phyloP scores from a whole-genome alignment of 2,113 vertebrate genomes.

The Colistium nudipinnis region DNA sequence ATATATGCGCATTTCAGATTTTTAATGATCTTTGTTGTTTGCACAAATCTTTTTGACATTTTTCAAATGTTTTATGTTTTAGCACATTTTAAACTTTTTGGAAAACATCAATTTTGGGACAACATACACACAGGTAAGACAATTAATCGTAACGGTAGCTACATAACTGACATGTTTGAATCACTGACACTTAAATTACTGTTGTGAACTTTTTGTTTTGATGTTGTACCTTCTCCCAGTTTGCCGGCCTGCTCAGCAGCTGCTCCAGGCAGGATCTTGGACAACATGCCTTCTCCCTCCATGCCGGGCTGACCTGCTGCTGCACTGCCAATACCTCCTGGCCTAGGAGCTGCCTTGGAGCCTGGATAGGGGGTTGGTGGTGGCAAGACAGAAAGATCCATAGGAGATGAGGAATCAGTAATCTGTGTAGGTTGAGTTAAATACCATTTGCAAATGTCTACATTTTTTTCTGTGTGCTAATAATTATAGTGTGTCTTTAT shows the following conservation, averaged over 20 bases:
- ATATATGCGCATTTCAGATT: too few relatives aligned
- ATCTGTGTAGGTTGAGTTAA: neutral
- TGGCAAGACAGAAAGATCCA: neutral
- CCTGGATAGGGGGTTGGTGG: conserved; percentile 75
- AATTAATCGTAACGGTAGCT: too few relatives aligned
- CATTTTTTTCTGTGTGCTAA: conserved; percentile 1
- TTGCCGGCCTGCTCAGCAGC: conserved; percentile 98
- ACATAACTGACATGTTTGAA: too few relatives aligned
- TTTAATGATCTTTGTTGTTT: too few relatives aligned
- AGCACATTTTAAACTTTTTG: too few relatives aligned
- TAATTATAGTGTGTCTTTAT: too few relatives aligned
- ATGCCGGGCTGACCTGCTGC: conserved; percentile 84
- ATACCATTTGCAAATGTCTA: neutral
- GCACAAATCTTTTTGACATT: too few relatives aligned
- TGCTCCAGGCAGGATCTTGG: conserved; percentile 94
- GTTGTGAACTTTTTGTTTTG: too few relatives aligned
- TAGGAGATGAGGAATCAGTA: neutral
- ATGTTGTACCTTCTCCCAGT: conserved; percentile 90
- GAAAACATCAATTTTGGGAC: too few relatives aligned
- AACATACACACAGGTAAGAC: too few relatives aligned
- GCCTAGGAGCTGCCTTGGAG: conserved; percentile 82
- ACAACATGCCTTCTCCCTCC: conserved; percentile 91
- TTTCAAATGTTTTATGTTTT: too few relatives aligned
- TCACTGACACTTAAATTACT: too few relatives aligned
- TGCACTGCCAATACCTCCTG: conserved; percentile 81